These are phyloP conservation scores for Nezara viridula DNA, from an alignment of 2,888 invertebrate genomes.

Conservation along the genomic window DNA sequence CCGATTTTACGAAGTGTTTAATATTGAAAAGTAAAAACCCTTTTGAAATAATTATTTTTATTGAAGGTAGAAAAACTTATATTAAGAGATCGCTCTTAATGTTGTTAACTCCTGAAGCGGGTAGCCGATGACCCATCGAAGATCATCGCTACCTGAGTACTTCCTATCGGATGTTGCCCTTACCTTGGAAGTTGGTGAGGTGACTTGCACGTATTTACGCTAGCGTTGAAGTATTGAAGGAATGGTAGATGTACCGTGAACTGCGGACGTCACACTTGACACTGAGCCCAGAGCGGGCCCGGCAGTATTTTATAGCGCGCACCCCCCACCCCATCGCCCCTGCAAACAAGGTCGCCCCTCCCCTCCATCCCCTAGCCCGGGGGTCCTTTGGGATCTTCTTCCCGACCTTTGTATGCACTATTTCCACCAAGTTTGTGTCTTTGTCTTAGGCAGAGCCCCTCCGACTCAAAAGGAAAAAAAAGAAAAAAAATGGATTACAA, in stretches of 20 bases:
- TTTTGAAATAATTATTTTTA: background rate
- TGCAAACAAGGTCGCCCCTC: conserved; percentile 54
- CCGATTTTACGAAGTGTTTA: background rate
- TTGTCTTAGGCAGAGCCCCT: background rate
- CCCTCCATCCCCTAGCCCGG: conserved; percentile 51
- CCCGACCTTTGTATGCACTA: background rate
- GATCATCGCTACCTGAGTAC: background rate
- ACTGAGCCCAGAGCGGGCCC: conserved; percentile 7
- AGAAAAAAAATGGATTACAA: background rate
- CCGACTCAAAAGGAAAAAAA: background rate
- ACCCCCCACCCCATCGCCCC: background rate
- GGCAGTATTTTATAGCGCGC: conserved; percentile 31
- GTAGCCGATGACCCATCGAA: background rate
- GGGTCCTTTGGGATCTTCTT: background rate
- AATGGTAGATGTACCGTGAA: conserved; percentile 10
- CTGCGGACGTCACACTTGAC: conserved; percentile 56
- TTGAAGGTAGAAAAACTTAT: background rate
- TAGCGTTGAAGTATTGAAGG: background rate
- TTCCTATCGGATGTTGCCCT: background rate
- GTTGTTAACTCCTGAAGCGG: background rate
- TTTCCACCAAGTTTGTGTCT: background rate
- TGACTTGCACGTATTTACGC: conserved; percentile 4
- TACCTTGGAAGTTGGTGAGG: conserved; percentile 33
- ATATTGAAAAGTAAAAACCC: background rate
- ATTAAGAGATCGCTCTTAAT: background rate